Base-by-base conservation (phyloP, 2,797 vertebrate genomes). In the Megalops cyprinoides region DNA sequence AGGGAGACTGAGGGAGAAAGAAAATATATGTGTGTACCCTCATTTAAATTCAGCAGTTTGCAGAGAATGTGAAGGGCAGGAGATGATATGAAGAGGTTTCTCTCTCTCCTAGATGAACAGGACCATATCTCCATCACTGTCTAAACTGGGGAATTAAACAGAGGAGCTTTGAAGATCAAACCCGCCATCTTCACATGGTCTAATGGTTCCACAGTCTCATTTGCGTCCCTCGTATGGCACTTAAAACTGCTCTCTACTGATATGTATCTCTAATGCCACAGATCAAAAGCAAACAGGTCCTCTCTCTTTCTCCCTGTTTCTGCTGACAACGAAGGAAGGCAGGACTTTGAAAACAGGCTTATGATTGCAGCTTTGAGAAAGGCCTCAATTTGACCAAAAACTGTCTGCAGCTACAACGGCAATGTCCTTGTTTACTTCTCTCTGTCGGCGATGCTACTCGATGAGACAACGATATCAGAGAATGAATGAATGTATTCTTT, bases 271-370 rank as follows among this genome's bases (percentile, higher is more conserved):
- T 8, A 25, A 28, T 60, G 58, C 25, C 9, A n/a, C 58, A 12
- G n/a, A 28, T 60, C n/a, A 60, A 60, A 60, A 9, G n/a, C 58
- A 60, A 60, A 60, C 58, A 60, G 23, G 58, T 60, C 58, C 25
- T 10, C 46, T 60, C 25, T n/a, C 23, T 60, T 10, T 60, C 25
- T n/a, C 23, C 31, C 25, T 23, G 23, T 60, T 25, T 60, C n/a
- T 4, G 31, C 3, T 60, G 23, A 60, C 58, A 60, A 60, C 8
- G 25, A 31, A 60, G 8, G n/a, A 60, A 25, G 10, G 58, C n/a
- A 10, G n/a, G 58, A 60, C 58, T 60, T 60, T 60, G 58, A 60
- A 60, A 60, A 25, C 3, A 25, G 25, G 10, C 31, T 60, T 28
- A 60, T 28, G n/a, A 28, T 60, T 23, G n/a, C 58, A 8, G n/a